These are phyloP conservation scores for Rotaria macrura DNA, from an alignment of 2,888 invertebrate genomes.

Conservation along the genomic window DNA sequence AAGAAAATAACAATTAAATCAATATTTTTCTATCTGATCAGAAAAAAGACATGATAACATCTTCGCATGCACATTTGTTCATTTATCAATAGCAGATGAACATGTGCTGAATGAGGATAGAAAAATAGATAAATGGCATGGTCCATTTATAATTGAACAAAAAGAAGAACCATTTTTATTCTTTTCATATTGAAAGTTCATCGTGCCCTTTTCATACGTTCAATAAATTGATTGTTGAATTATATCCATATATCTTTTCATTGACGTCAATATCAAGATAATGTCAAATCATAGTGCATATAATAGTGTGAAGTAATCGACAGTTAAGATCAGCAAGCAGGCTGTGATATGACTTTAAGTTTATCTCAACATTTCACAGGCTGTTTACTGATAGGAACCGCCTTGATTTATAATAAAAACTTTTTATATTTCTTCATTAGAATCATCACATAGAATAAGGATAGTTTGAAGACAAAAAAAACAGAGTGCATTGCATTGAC, in stretches of 20 bases:
- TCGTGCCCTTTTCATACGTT: neutral
- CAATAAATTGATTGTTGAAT: neutral
- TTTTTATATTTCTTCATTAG: too few relatives aligned
- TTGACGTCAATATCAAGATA: neutral
- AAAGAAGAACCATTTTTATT: neutral
- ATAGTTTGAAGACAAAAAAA: too few relatives aligned
- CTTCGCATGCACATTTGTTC: neutral
- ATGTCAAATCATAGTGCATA: neutral
- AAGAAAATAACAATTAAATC: neutral
- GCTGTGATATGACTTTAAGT: neutral
- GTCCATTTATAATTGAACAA: neutral
- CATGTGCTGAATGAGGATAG: neutral
- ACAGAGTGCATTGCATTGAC: too few relatives aligned
- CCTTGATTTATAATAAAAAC: neutral
- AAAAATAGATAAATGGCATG: neutral
- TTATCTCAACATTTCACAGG: neutral
- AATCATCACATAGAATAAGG: too few relatives aligned
- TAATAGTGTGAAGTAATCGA: neutral
- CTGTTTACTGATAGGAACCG: neutral
- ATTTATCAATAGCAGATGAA: neutral
- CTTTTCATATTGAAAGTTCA: neutral
- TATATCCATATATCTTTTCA: neutral
- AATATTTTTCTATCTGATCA: neutral
- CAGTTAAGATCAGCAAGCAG: conserved; percentile 1
- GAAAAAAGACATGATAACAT: neutral